Conservation (phyloP, 2,888 invertebrate genomes). For the Nemotelus nigrinus region DNA sequence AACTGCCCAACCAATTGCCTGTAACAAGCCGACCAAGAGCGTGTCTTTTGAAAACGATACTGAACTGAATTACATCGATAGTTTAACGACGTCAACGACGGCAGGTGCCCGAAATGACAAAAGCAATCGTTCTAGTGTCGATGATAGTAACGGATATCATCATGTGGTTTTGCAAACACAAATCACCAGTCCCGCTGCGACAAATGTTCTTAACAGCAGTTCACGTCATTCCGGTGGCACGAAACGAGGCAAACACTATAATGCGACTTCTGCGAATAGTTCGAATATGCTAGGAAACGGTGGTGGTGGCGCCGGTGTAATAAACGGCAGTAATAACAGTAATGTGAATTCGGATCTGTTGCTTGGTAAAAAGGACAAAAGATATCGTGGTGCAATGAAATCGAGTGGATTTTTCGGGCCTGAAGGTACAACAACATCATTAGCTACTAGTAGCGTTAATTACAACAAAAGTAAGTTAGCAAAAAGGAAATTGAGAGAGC, state of each 20-base stretch:
- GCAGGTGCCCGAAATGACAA: neutral
- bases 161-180: neutral
- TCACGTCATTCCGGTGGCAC: conserved; percentile 32
- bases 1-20: neutral
- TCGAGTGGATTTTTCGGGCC: conserved; percentile 52
- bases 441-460: conserved; percentile 4
- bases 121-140: conserved; percentile 16
- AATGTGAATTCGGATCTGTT: conserved; percentile 21
- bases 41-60: conserved; percentile 52
- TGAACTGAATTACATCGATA: conserved; percentile 42
- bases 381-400: conserved; percentile 51
- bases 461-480: conserved; percentile 36
- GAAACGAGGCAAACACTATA: conserved; percentile 46
- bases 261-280: neutral
- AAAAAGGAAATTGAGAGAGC: neutral
- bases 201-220: neutral
- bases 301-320: too few relatives aligned
- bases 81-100: neutral
- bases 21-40: conserved; percentile 50
- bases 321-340: neutral
- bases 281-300: neutral
- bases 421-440: conserved; percentile 50
- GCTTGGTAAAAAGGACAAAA: conserved; percentile 51
- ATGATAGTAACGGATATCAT: conserved; percentile 23
- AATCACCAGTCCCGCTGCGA: neutral